These are phyloP conservation scores for Oreochromis grahami DNA, from an alignment of 2,797 vertebrate genomes.

Conservation along the genomic window DNA sequence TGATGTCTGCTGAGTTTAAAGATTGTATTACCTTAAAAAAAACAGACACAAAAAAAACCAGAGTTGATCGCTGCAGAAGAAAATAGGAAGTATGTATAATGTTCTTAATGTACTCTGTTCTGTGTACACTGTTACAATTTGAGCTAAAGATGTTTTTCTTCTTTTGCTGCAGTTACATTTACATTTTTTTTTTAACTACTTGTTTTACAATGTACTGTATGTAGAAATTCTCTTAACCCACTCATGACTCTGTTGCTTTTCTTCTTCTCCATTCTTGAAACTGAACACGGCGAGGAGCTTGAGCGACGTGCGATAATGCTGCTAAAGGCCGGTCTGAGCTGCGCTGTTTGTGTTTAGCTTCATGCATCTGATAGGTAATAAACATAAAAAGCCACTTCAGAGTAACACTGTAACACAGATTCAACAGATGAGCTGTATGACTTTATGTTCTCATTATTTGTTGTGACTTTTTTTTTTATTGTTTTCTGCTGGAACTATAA, in stretches of 20 bases:
- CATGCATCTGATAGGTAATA: constrained; percentile 2
- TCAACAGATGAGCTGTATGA: neutral
- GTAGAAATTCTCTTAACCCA: constrained; percentile 27
- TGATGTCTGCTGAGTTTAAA: neutral
- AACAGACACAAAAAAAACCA: neutral
- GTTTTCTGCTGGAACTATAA: neutral
- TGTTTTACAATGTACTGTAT: constrained; percentile 38
- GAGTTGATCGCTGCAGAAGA: constrained; percentile 15
- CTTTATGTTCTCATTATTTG: neutral
- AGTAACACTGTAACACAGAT: neutral
- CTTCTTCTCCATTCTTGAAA: constrained; percentile 4
- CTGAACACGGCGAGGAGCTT: neutral
- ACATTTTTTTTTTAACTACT: constrained; percentile 36
- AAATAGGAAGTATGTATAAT: constrained; percentile 27
- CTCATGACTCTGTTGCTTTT: constrained; percentile 24
- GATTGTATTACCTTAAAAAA: constrained; percentile 19
- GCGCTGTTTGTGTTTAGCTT: constrained; percentile 10
- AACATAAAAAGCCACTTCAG: neutral
- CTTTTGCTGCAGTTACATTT: constrained; percentile 38
- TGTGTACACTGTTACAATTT: constrained; percentile 48
- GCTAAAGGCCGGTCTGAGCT: constrained; percentile 37
- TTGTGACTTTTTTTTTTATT: neutral
- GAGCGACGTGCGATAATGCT: neutral
- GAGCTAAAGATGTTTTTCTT: constrained; percentile 35
- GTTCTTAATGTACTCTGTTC: constrained; percentile 56